A percentile compares a stretch with the other conserved stretches of the same genome.
phyloP scores from a whole-genome alignment of 2,113 vertebrate species.

The Cinclus cinclus region DNA sequence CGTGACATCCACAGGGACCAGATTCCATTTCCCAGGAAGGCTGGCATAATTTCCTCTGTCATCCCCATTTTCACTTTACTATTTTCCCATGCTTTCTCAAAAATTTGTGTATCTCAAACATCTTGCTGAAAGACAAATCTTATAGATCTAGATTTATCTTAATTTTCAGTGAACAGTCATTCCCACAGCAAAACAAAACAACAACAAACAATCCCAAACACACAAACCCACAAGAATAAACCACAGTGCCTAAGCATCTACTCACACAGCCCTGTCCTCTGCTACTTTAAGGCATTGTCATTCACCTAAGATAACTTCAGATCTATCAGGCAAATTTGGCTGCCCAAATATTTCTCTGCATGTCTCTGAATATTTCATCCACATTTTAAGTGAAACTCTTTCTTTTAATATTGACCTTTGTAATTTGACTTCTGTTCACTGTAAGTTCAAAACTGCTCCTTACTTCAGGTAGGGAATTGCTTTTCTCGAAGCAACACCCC shows the following conservation, averaged over 20 bases:
- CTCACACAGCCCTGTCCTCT: background rate
- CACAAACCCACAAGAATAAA: background rate
- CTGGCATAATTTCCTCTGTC: background rate
- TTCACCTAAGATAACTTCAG: background rate
- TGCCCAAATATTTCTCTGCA: background rate
- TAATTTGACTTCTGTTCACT: background rate
- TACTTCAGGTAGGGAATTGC: background rate
- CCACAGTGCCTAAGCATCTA: background rate
- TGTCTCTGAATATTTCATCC: background rate
- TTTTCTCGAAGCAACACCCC: background rate
- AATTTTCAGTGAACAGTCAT: background rate
- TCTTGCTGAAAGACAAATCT: background rate
- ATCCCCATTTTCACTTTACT: background rate
- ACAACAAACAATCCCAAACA: background rate
- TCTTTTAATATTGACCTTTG: background rate
- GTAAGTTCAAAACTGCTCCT: background rate
- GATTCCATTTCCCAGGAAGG: background rate
- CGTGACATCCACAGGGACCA: background rate
- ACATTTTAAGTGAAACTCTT: background rate
- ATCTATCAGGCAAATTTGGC: background rate
- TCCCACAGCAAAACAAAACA: background rate
- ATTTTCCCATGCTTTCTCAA: background rate
- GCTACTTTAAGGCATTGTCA: background rate
- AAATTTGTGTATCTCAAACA: background rate
- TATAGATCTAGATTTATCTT: background rate